Conservation (phyloP, 2,888 invertebrate genomes). For the Drosophila eohydei region DNA sequence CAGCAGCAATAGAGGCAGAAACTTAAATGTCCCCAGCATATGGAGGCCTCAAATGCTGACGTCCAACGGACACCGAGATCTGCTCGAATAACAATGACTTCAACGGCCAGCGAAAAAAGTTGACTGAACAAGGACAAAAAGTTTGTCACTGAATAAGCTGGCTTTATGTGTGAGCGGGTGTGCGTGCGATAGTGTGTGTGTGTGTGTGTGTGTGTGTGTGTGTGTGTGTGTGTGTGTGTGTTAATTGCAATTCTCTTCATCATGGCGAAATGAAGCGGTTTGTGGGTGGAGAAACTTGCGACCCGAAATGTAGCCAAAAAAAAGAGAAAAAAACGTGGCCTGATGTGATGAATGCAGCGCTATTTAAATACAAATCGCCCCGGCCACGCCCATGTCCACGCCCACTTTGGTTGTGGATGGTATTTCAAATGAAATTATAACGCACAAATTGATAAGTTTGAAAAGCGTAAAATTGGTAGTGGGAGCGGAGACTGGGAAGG, state of each 20-base stretch:
- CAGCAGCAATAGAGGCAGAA: not conserved
- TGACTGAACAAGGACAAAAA: constrained; percentile 39
- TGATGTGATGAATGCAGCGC: constrained; percentile 24
- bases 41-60: constrained; percentile 25
- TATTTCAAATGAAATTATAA: constrained; percentile 61
- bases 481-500: not conserved
- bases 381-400: not conserved
- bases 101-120: constrained; percentile 12
- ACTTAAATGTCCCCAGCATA: constrained; percentile 25
- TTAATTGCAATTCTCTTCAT: constrained; percentile 58
- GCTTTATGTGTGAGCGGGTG: not conserved
- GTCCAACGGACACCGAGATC: constrained; percentile 10
- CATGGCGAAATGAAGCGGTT: constrained; percentile 39
- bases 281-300: constrained; percentile 17
- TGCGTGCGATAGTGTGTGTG: constrained; percentile 21
- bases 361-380: constrained; percentile 30
- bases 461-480: constrained; percentile 15
- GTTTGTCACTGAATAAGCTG: constrained; percentile 19
- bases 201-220: constrained; percentile 15
- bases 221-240: constrained; percentile 7
- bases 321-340: not conserved
- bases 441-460: constrained; percentile 54
- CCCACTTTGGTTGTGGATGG: constrained; percentile 12
- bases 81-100: constrained; percentile 33
- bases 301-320: constrained; percentile 22